Evolutionary conservation across 2,113 vertebrate genomes (phyloP), one percentile per base, ranked within the genome.

Genomic region (Hippolais icterina): DNA sequence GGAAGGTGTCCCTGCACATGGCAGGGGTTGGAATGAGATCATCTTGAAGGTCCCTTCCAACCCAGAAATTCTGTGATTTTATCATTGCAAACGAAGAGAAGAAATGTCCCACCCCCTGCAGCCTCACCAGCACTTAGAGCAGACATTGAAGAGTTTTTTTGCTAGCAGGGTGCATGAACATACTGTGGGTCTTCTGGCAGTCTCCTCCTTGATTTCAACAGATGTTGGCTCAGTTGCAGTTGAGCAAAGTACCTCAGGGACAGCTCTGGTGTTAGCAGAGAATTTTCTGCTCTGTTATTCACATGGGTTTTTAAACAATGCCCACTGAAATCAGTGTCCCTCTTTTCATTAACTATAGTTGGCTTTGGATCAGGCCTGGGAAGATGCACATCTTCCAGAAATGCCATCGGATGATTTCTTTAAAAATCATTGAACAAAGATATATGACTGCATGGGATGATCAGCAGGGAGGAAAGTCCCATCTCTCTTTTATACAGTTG

Each of bases 401-500:
- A 93, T 68, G 66, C 54, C 60, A 44, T 59, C 0, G 1, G 82
- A 68, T 78, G 53, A 75, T 93, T 84, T 87, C 41, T 93, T 93
- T 92, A 87, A 90, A 93, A 92, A 81, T 64, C 76, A 49, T 71
- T 0, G 1, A 83, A 88, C 68, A 93, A 93, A 96, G 72, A 92
- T 93, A 61, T 68, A 86, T 0, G 8, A 68, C 24, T 0, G 2
- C 52, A 61, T 57, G 50, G 61, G 61, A 35, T 79, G 76, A 96
- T 70, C 2, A 1, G 29, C 88, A 49, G 66, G 25, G 22, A 49
- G 72, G 63, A 68, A 91, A 88, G 42, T 81, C 72, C 65, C 42
- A 76, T 90, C 69, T 90, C 76, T 92, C 53, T 96, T 92, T 69
- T 90, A 50, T 86, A 89, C 42, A 63, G 69, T 94, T 91, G 92